A percentile compares a stretch with the other conserved stretches of the same genome.
Evolutionary conservation across 2,888 invertebrate species (phyloP).

Genomic region (Selenia dentaria): DNA sequence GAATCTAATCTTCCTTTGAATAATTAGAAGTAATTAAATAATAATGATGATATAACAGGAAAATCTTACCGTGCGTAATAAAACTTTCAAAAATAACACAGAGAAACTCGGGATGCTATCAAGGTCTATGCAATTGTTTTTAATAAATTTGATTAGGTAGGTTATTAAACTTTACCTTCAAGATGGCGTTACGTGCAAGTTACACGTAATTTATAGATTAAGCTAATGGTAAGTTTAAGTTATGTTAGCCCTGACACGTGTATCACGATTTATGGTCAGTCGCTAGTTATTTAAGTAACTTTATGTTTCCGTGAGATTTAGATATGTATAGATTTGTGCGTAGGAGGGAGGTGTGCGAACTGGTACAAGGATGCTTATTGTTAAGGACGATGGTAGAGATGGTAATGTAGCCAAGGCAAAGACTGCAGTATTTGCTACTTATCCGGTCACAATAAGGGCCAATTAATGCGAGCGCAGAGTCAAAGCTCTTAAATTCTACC

Average conservation of each 20-base stretch:
- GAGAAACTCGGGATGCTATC: slow-evolving; percentile 39
- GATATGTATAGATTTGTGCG: slow-evolving; percentile 6
- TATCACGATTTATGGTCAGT: slow-evolving; percentile 17
- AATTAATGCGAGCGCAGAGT: no score
- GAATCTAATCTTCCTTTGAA: no score
- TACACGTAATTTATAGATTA: slow-evolving; percentile 10
- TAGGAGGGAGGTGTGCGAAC: slow-evolving; percentile 16
- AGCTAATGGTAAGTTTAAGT: not conserved
- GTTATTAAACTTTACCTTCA: not conserved
- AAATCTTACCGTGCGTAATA: no score
- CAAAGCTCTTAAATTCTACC: no score
- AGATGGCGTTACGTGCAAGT: not conserved
- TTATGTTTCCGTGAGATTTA: slow-evolving; percentile 20
- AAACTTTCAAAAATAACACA: no score
- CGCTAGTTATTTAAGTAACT: slow-evolving; percentile 10
- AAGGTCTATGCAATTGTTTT: slow-evolving; percentile 30
- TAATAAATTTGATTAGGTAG: not conserved
- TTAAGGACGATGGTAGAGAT: slow-evolving; percentile 14
- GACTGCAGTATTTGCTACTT: no score
- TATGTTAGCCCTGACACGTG: slow-evolving; percentile 19
- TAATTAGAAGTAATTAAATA: no score
- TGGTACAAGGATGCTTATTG: slow-evolving; percentile 17
- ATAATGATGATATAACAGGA: slow-evolving; percentile 2
- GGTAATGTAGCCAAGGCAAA: not conserved
- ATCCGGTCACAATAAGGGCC: no score